Base-by-base conservation (phyloP, 2,888 invertebrate genomes). In the Odontomyia ornata region DNA sequence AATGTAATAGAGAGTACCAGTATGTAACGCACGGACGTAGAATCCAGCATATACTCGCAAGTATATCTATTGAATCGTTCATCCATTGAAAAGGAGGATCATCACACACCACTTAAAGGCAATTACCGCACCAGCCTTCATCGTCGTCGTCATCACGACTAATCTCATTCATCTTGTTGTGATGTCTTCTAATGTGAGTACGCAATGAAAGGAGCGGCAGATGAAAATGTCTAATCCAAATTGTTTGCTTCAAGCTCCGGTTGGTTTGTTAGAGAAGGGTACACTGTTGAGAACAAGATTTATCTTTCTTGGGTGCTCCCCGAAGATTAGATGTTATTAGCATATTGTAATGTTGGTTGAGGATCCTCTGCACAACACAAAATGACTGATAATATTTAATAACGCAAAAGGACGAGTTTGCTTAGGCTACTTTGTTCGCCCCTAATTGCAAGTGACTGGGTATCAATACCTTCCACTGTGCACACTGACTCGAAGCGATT, bases 121-220 rank as follows among this genome's bases (percentile, higher is more conserved):
- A 69, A 69, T 69, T 69, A 69, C 47, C 69, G 46, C 46, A 47
- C 46, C 69, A 69, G 69, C 23, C 69, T 18, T 47, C 69, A 69
- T 69, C 25, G 25, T 43, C 36, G 69, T 21, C 69, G 47, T 47
- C 69, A 69, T 69, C 25, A 25, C 69, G 25, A 69, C 69, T 69
- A 25, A 69, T 69, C 69, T 47, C 27, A 69, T 69, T 69, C 47
- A 69, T 69, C 47, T 47, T 23, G 13, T 65, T 27, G 25, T 13
- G 69, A 47, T 27, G 69, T 30, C 28, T 27, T 65, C 65, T 65
- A n/a, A n/a, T 65, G n/a, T n/a, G 18, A 36, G 62, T n/a, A 43
- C 18, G 15, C 28, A n/a, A 30, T 43, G 43, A 43, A 65, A 43
- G 23, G 65, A 36, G 36, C 36, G 36, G n/a, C 18, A 43, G 28